phyloP scores from a whole-genome alignment of 2,888 invertebrate species.

The Caenorhabditis sp. region DNA sequence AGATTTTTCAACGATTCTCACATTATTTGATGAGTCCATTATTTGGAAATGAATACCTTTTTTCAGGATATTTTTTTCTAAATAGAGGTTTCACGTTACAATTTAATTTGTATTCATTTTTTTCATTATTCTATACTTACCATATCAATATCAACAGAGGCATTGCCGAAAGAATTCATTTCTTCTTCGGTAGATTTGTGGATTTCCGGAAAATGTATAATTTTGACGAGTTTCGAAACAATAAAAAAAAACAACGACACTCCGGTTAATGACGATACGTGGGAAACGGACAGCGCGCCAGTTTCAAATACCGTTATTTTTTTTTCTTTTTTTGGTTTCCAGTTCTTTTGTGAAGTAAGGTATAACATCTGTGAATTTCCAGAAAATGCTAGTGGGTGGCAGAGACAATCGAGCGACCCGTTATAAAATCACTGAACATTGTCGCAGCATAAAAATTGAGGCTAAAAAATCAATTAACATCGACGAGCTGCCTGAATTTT shows the following conservation, averaged over 20 bases:
- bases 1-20: slow-evolving; percentile 1
- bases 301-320: neutral
- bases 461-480: neutral
- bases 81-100: neutral
- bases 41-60: neutral
- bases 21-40: neutral
- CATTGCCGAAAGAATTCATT: slow-evolving; percentile 57
- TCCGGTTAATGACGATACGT: slow-evolving; percentile 7
- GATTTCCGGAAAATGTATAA: slow-evolving; percentile 42
- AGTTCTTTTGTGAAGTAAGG: neutral
- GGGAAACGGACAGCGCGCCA: slow-evolving; percentile 7
- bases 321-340: slow-evolving; percentile 2
- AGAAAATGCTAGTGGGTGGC: neutral
- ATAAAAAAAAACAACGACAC: slow-evolving; percentile 15
- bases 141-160: slow-evolving; percentile 59
- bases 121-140: slow-evolving; percentile 15
- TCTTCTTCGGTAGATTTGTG: slow-evolving; percentile 23
- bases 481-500: slow-evolving; percentile 16
- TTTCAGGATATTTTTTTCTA: neutral
- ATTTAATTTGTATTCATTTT: neutral
- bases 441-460: slow-evolving; percentile 17
- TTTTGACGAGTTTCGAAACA: slow-evolving; percentile 17
- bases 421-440: slow-evolving; percentile 16
- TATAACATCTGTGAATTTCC: neutral
- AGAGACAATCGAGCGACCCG: slow-evolving; percentile 7